Base-by-base conservation (phyloP, 2,113 vertebrate genomes). In the Verasper variegatus region DNA sequence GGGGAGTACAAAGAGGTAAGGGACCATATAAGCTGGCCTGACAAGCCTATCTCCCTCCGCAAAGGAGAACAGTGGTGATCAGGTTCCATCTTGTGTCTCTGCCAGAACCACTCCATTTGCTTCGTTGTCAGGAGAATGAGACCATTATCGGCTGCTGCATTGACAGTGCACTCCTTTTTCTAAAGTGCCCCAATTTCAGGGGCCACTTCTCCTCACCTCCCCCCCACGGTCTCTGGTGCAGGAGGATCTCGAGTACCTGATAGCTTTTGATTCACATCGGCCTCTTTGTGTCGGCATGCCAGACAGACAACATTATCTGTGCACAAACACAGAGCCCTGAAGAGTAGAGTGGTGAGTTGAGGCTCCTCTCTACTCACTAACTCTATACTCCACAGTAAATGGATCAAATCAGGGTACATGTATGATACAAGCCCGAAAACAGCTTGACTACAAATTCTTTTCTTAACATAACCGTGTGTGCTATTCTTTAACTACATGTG, bases 121-220 rank as follows among this genome's bases (percentile, higher is more conserved):
- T 45, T 72, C 17, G 14, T 42, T 86, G 68, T 73, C 68, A 67
- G 31, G 23, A 76, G 55, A 64, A 75, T 71, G 40, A 69, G 62
- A 75, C 81, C 63, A 40, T 74, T 88, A 65, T 73, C 65, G 67
- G 70, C 68, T 37, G 71, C 70, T 83, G 40, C 47, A 75, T 64
- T 88, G 88, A 91, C 84, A 78, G 60, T 62, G 74, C 15, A 20
- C 63, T 80, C 57, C 58, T 86, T 64, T 90, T 76, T 80, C 45
- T 55, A 76, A 84, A 90, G 76, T 83, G 66, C 54, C 68, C 79
- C 68, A 68, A 69, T 90, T 81, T 83, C 66, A 78, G 65, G 72
- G 80, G 64, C 81, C 66, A 82, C 76, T 86, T 86, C 64, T 64
- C 40, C 70, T 65, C 74, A 26, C 71, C 56, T 77, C 56, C 51